Evolutionary conservation across 1,140 invertebrate genomes (phyloP), one percentile per base, ranked within the genome.

Genomic region (Bemisia tabaci): DNA sequence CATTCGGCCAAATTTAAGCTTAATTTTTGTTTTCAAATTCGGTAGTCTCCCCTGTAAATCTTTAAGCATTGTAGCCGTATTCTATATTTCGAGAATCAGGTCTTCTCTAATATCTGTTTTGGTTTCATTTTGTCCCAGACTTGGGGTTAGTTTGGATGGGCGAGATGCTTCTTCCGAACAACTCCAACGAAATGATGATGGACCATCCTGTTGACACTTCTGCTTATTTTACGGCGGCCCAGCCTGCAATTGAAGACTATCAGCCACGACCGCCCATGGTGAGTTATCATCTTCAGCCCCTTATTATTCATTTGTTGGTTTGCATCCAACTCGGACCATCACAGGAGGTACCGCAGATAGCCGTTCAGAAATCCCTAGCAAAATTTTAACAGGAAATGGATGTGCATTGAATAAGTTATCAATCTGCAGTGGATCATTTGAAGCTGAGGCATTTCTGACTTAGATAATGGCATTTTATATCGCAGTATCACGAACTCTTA

Each of bases 141-240:
- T 75, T 87, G 75, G 84, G 84, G 71, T 84, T 87, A 82, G 84
- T 87, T 72, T 87, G 86, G 86, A 86, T 87, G 82, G 84, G 84
- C 0, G 82, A 84, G 67, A 79, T 82, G 77, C 79, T 83, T 74
- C 75, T 82, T 65, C 79, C 80, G 62, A 78, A 78, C 67, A 82
- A 83, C 69, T 77, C 81, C 2, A 21, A 26, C n/a, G 75, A 80
- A 64, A 81, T 84, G 66, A 77, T 84, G 24, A 78, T 84, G 75
- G 72, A 84, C 69, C 82, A 84, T 59, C 80, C 80, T 68, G 72
- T 75, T 2, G 81, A 83, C 64, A 82, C 78, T 73, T 76, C 82
- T 24, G 33, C 33, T 17, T 83, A 83, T 70, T 84, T 82, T 67
- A 79, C 81, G 59, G 79, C 81, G 67, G 77, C 80, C 24, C 80